Base-by-base conservation (phyloP, 2,113 vertebrate species). In the Brachirus orientalis region DNA sequence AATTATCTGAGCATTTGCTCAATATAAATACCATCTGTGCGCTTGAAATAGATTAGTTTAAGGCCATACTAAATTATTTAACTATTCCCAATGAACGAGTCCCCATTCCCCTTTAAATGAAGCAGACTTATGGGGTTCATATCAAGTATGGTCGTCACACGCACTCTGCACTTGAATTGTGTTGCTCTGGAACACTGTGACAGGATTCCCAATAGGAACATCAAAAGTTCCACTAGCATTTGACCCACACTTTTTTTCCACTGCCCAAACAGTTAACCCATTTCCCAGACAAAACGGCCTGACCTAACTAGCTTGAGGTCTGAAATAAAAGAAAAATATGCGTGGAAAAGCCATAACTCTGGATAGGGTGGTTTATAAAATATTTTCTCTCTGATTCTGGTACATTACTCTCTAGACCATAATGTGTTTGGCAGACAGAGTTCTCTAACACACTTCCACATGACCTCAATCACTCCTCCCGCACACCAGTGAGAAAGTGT, bases 31-130 rank as follows among this genome's bases (percentile, higher is more conserved):
- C 86, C 88, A 91, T 83, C 86, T 92, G 91, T 86, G 85, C 86
- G 80, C 90, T 89, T 82, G 85, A 89, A 91, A 90, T 91, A 91
- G 88, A 93, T 90, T 88, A 87, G 89, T 91, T 91, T 90, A 91
- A 89, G 88, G 88, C 89, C 86, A 83, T 80, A 62, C 61, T 91
- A 86, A 91, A 92, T 91, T 89, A 91, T 92, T 91, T 89, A 91
- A 88, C 86, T 82, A 89, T 87, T 89, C 84, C 85, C 86, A 89
- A 81, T 69, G 85, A 92, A 88, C 58, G 57, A 87, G 89, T 87
- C 82, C 85, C 86, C 77, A 67, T 87, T 88, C 88, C 86, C 79
- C 85, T 89, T 86, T 88, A 86, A 91, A 87, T 66, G 68, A 90
- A 80, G 72, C 78, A 83, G 79, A 88, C 82, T 86, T 89, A 87